Base-by-base conservation (phyloP, 1,140 invertebrate species). In the Olivierus martensii region DNA sequence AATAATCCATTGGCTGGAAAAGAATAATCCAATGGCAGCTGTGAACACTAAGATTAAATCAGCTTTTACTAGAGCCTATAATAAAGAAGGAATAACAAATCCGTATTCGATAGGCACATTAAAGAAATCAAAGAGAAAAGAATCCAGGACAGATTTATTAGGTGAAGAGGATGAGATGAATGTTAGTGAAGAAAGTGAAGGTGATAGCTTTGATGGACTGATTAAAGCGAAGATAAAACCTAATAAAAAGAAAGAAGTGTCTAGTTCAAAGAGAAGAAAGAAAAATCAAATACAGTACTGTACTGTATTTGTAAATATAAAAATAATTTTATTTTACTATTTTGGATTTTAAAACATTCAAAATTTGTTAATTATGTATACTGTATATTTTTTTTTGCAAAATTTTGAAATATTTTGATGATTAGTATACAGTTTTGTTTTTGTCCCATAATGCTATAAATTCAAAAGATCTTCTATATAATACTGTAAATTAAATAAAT, bases 21-120 rank as follows among this genome's bases (percentile, higher is more conserved):
- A 79, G 57, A 75, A 77, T 56, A 83, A 92, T 67, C 79, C 80
- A 0, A 78, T 86, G 71, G 75, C 79, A 53, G 68, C 75, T 49
- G 72, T 97, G 34, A 81, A 87, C 59, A 76, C 81, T 7, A 90
- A 61, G 45, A 54, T 51, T 44, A 48, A 46, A 14, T 17, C 15
- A 15, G 87, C 92, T 0, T 84, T 98, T 65, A 98, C 94, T 0
- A 77, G 87, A 42, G 73, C 80, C 0, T 93, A 92, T 65, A 97
- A 96, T 66, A 96, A 95, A 67, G 80, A 80, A 55, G 72, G 44
- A 21, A 45, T 53, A 3, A 48, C 51, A n/a, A 43, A 58, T 39
- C 59, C 61, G 10, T 62, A 61, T 46, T n/a, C 57, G 15, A 39
- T 57, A 3, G 44, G 50, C 14, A 56, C 48, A 41, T 46, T 52